Evolutionary conservation across 2,113 vertebrate species (phyloP), one percentile per base, ranked within the genome.

Genomic region (Oncorhynchus tshawytscha): DNA sequence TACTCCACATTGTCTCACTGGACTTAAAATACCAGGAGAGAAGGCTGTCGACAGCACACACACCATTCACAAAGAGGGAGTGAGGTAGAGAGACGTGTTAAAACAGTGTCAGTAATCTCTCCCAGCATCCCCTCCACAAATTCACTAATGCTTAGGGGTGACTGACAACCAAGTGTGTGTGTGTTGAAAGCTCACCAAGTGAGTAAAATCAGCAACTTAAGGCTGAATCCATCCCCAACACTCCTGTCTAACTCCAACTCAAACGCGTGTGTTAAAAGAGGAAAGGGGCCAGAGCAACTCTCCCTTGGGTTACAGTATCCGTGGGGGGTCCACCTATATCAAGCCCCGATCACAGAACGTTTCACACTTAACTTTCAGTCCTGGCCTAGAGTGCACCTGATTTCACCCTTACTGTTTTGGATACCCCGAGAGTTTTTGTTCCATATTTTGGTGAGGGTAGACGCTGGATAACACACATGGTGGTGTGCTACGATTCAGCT

Each of bases 1-100:
- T 86, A 84, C 84, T 81, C 81, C 81, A 72, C 77, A 85, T 85
- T 84, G 84, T 86, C 84, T 82, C 67, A 39, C 15, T 67, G 75
- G 77, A 79, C 84, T 86, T 86, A 86, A 86, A 86, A 86, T 86
- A 83, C 51, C 78, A 71, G 62, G 62, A 70, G 34, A 18, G 68
- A 49, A 20, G 34, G 20, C 39, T 48, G 68, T 70, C 72, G 25
- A 74, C 9, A 74, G 22, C 39, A 48, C 67, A 71, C 22, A 71
- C 54, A 69, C 51, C 39, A 78, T 49, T 57, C 62, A 72, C 70
- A 57, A 20, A 65, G 65, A 25, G 24, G 25, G 65, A 67, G 65
- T 15, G 12, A 29, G 27, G 62, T 71, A 71, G 66, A 48, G 39
- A 31, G 64, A 69, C 71, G 62, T 76, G 48, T 60, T 70, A 39